Conservation (phyloP, 2,888 invertebrate genomes). For the Chymomyza procnemis region DNA sequence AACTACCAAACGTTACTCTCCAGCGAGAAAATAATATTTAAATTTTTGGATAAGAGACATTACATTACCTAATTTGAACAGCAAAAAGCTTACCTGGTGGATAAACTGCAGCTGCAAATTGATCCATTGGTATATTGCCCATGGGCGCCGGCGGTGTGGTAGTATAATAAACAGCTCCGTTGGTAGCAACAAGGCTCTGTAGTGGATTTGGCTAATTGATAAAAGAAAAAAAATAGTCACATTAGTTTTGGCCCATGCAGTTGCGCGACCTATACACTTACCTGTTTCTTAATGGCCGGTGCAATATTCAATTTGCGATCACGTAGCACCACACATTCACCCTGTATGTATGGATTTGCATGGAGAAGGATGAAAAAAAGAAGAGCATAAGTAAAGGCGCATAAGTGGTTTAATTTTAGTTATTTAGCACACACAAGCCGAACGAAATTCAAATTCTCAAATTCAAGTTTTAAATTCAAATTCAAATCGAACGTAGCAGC, state of each 20-base stretch:
- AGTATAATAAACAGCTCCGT: conserved; percentile 79
- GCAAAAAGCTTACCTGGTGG: conserved; percentile 77
- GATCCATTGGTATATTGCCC: conserved; percentile 79
- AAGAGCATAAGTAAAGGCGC: conserved; percentile 28
- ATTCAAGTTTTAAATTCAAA: conserved; percentile 55
- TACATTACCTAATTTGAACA: no score
- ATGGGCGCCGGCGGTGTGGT: conserved; percentile 79
- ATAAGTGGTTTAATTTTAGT: conserved; percentile 39
- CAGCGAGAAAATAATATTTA: no score
- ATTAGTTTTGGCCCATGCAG: neutral
- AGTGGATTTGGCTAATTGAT: conserved; percentile 49
- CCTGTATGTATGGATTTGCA: conserved; percentile 74
- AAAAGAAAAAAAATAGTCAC: neutral
- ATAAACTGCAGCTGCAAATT: conserved; percentile 79
- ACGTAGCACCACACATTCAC: conserved; percentile 87
- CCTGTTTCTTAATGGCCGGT: conserved; percentile 91
- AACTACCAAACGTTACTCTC: no score
- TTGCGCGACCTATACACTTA: conserved; percentile 68
- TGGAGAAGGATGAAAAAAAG: conserved; percentile 21
- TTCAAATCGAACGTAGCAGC: conserved; percentile 68
- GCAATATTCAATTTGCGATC: conserved; percentile 92
- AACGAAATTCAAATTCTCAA: conserved; percentile 61
- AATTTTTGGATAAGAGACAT: no score
- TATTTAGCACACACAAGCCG: conserved; percentile 68
- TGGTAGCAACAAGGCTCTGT: conserved; percentile 78